phyloP scores from a whole-genome alignment of 2,113 vertebrate species.

The Hyperopisus bebe region DNA sequence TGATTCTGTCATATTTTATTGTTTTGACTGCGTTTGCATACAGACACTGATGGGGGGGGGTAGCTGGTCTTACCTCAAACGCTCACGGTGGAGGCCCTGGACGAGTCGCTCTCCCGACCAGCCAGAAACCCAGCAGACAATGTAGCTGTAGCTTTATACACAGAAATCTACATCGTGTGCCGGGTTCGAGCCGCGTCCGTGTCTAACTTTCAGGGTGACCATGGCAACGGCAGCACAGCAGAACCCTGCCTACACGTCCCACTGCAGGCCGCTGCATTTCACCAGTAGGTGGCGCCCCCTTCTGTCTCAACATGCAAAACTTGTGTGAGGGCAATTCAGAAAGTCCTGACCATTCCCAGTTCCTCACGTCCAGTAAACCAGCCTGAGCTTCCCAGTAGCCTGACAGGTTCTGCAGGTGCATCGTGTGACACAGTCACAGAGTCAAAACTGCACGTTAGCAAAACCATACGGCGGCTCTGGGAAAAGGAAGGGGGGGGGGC shows the following conservation, averaged over 20 bases:
- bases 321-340: not conserved
- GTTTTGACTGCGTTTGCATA: not conserved
- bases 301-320: not conserved
- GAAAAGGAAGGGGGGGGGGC: not conserved
- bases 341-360: not conserved
- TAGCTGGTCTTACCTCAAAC: slow-evolving; percentile 34
- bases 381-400: not conserved
- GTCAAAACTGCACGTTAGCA: not conserved
- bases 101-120: slow-evolving; percentile 56
- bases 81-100: not conserved
- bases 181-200: slow-evolving; percentile 82
- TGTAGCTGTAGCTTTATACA: slow-evolving; percentile 98
- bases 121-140: slow-evolving; percentile 99
- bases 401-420: not conserved
- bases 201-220: not conserved
- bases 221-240: not conserved
- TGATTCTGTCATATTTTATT: not conserved
- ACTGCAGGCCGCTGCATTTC: not conserved
- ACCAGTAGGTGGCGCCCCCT: not conserved
- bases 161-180: slow-evolving; percentile 99
- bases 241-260: not conserved
- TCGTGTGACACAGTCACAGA: not conserved
- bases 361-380: not conserved
- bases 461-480: not conserved
- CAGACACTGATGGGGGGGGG: not conserved